Conservation (phyloP, 2,888 invertebrate species). For the Leucophora obtusa region DNA sequence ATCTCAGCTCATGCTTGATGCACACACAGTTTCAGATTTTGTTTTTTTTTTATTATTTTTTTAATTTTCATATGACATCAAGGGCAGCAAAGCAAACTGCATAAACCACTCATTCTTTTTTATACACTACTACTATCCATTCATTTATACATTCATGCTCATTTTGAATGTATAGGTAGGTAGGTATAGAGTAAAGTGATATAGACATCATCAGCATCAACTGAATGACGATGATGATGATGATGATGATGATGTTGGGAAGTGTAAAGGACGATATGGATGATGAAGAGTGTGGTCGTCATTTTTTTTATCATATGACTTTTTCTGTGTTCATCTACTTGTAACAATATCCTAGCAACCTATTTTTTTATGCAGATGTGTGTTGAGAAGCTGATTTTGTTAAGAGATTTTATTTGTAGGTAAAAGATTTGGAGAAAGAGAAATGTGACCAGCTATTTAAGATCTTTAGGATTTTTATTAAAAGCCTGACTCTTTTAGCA, state of each 20-base stretch:
- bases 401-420: constrained; percentile 32
- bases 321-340: constrained; percentile 55
- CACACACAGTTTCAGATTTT: constrained; percentile 38
- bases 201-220: constrained; percentile 54
- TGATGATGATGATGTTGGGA: background rate
- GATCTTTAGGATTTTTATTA: too few species aligned
- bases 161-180: background rate
- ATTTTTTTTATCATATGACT: constrained; percentile 53
- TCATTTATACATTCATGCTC: constrained; percentile 8
- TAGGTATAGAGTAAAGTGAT: constrained; percentile 45
- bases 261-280: background rate
- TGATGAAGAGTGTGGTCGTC: constrained; percentile 40
- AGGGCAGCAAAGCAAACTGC: constrained; percentile 56
- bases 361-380: constrained; percentile 3
- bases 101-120: constrained; percentile 48
- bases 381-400: constrained; percentile 41
- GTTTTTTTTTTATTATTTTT: constrained; percentile 1
- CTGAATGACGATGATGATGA: constrained; percentile 31
- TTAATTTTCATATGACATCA: constrained; percentile 59
- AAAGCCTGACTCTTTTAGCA: too few species aligned
- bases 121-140: constrained; percentile 29
- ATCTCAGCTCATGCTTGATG: constrained; percentile 65
- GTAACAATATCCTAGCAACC: constrained; percentile 53
- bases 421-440: constrained; percentile 16
- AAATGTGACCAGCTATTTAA: constrained; percentile 16